These are phyloP conservation scores for zebrafish (Danio rerio) DNA, from an alignment of 2,113 vertebrate species.

Conservation along the genomic window DNA sequence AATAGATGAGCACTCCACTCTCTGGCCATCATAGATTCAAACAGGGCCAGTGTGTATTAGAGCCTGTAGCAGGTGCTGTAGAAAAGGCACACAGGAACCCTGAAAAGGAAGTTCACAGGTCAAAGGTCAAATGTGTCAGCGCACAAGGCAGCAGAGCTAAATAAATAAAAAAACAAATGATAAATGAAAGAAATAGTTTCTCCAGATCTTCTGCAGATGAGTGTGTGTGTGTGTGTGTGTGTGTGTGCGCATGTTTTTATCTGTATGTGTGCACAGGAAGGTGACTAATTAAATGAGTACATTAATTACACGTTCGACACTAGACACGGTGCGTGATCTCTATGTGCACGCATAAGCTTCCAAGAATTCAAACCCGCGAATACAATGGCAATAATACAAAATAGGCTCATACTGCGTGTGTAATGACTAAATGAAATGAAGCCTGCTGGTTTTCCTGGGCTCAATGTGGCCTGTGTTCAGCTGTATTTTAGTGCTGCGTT, in stretches of 20 bases:
- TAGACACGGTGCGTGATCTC: conserved; percentile 20
- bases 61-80: conserved; percentile 41
- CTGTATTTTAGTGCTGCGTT: conserved; percentile 37
- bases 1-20: conserved; percentile 60
- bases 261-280: conserved; percentile 29
- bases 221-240: too few relatives aligned
- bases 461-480: conserved; percentile 30
- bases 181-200: conserved; percentile 37
- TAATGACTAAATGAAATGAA: conserved; percentile 36
- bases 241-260: conserved; percentile 36
- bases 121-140: conserved; percentile 82
- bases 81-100: conserved; percentile 68
- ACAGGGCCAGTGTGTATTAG: conserved; percentile 68
- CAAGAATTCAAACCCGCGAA: conserved; percentile 1
- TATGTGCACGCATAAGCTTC: background rate
- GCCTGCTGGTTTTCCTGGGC: conserved; percentile 34
- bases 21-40: conserved; percentile 35
- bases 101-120: conserved; percentile 77
- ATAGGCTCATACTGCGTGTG: background rate
- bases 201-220: background rate
- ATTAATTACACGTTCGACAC: conserved; percentile 23
- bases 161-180: conserved; percentile 73
- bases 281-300: conserved; percentile 25
- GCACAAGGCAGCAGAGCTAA: conserved; percentile 76
- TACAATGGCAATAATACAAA: conserved; percentile 21